Evolutionary conservation across 2,888 invertebrate genomes (phyloP), one percentile per base, ranked within the genome.

Genomic region (Tholera decimalis): DNA sequence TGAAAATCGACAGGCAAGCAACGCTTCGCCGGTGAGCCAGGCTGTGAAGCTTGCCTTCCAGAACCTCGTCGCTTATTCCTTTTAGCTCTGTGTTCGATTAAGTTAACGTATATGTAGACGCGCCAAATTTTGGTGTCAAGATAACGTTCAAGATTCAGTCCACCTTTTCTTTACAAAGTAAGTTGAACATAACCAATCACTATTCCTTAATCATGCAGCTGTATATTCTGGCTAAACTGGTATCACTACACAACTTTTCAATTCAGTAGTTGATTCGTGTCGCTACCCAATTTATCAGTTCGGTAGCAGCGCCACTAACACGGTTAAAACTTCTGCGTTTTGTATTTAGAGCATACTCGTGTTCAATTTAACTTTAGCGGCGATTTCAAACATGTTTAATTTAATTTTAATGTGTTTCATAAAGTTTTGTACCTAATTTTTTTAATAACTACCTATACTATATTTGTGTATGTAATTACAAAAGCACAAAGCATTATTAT

Each of bases 241-340:
- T 18, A 49, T 49, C n/a, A 39, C 30, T 5, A 30, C 18, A 24
- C n/a, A 70, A 66, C 74, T 57, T 43, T 57, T 33, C 53, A 13
- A 66, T 66, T 54, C 33, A 50, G 22, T 28, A 49, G 28, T 68
- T 66, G 30, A 59, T 68, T 69, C 26, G 37, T 43, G 8, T 8
- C 33, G 30, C 33, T 47, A 59, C 18, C 53, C 53, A 75, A 59
- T 75, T 67, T 54, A 56, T 73, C 73, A 65, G 59, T 33, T 35
- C 24, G n/a, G 15, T 33, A 50, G 33, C 28, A 73, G 37, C 56
- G 41, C 43, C 28, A 67, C 74, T 71, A 75, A 71, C 44, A 68
- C 35, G 35, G 20, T 74, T 75, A 75, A 68, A 75, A 75, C 75
- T 71, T 67, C 26, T 39, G 28, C 26, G 49, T 59, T 71, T 59